These are phyloP conservation scores for Aradus depressus DNA, from an alignment of 2,888 invertebrate species.

Conservation along the genomic window DNA sequence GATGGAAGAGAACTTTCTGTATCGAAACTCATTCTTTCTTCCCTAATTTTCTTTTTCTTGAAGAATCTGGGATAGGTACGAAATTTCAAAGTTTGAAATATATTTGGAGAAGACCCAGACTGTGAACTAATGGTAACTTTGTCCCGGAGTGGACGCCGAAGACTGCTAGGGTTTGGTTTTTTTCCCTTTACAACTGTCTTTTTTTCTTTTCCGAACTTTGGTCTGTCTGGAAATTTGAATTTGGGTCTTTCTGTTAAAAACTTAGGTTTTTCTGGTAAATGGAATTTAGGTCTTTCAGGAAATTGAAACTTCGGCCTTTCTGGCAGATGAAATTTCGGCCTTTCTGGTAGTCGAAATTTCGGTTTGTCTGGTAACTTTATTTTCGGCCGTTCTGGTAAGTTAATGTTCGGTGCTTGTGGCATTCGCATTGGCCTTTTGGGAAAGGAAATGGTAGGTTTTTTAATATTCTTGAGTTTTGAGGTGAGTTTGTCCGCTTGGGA, in stretches of 20 bases:
- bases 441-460: constrained; percentile 46
- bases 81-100: constrained; percentile 55
- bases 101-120: constrained; percentile 44
- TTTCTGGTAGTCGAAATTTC: constrained; percentile 35
- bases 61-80: constrained; percentile 65
- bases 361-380: constrained; percentile 40
- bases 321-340: constrained; percentile 40
- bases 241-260: constrained; percentile 33
- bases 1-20: constrained; percentile 37
- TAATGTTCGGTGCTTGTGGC: constrained; percentile 47
- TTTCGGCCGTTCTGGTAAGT: constrained; percentile 49
- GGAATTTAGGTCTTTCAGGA: constrained; percentile 41
- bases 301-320: constrained; percentile 43
- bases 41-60: constrained; percentile 37
- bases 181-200: constrained; percentile 20
- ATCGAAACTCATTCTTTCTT: constrained; percentile 36
- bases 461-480: constrained; percentile 51
- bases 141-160: constrained; percentile 37
- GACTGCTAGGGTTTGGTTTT: constrained; percentile 33
- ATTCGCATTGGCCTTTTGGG: constrained; percentile 50
- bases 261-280: constrained; percentile 19
- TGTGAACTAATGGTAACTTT: constrained; percentile 30
- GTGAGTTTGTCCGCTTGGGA: constrained; percentile 61
- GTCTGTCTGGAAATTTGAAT: constrained; percentile 46
- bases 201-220: constrained; percentile 40